Evolutionary conservation across 2,113 vertebrate species (phyloP).

Genomic region (Tupaia tana): DNA sequence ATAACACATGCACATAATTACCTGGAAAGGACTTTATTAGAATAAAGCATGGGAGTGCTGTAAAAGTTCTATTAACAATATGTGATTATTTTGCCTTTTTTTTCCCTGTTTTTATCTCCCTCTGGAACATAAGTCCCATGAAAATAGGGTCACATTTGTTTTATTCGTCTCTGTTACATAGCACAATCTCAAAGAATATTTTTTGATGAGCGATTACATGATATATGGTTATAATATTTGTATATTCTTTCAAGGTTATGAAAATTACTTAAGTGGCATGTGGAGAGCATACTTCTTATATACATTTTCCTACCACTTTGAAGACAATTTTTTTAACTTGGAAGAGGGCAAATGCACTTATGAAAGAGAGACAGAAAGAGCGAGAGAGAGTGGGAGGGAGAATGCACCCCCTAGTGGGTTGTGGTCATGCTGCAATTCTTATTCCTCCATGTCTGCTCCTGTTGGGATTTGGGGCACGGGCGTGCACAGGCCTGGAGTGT

Average conservation of each 20-base stretch:
- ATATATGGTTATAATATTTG: neutral
- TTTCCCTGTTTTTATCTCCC: neutral
- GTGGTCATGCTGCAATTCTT: too few species aligned
- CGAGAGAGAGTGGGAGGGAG: too few species aligned
- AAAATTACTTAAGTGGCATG: neutral
- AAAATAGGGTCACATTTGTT: neutral
- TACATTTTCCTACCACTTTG: neutral
- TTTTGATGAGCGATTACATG: neutral
- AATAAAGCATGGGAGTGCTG: neutral
- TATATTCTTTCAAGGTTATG: neutral
- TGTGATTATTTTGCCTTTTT: neutral
- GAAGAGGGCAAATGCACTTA: too few species aligned
- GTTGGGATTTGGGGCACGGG: too few species aligned
- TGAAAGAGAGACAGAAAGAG: too few species aligned
- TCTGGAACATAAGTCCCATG: neutral
- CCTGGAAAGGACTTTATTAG: neutral
- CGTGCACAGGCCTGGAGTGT: too few species aligned
- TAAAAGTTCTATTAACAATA: neutral
- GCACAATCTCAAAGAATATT: neutral
- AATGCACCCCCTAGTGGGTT: too few species aligned
- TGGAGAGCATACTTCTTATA: neutral
- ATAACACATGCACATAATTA: neutral
- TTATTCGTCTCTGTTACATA: neutral
- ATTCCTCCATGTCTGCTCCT: too few species aligned
- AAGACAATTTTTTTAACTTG: neutral